These are phyloP conservation scores for Burhinus bistriatus DNA, from an alignment of 2,113 vertebrate species.

Conservation along the genomic window DNA sequence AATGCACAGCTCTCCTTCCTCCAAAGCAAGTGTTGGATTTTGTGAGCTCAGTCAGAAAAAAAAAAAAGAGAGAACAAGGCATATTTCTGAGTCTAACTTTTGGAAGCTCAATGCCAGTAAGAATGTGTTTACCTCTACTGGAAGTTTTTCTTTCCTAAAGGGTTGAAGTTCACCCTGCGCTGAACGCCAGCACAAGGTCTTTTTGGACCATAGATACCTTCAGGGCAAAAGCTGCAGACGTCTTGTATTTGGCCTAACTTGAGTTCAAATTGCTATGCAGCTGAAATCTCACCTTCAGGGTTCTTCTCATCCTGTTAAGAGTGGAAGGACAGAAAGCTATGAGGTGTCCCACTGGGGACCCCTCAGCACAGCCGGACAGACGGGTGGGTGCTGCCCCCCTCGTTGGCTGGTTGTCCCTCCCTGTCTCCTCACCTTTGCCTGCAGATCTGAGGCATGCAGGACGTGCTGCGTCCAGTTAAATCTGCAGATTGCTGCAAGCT, in stretches of 20 bases:
- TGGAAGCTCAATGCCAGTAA: background rate
- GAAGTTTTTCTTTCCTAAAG: background rate
- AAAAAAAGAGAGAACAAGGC: background rate
- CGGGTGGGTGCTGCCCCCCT: background rate
- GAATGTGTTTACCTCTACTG: fast-evolving
- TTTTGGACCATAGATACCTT: background rate
- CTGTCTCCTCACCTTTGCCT: background rate
- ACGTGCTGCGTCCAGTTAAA: background rate
- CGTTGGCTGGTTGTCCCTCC: background rate
- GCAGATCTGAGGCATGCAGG: fast-evolving
- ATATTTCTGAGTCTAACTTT: background rate
- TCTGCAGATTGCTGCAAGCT: slow-evolving; percentile 3
- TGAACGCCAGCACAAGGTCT: background rate
- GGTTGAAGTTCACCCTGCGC: background rate
- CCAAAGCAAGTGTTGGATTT: background rate
- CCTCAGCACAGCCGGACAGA: background rate
- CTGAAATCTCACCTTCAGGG: background rate
- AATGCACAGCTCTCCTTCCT: background rate
- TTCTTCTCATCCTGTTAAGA: fast-evolving
- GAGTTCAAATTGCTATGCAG: background rate
- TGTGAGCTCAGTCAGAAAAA: background rate
- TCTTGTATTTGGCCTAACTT: background rate
- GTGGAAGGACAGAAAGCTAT: background rate
- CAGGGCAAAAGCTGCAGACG: background rate
- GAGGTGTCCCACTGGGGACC: background rate